phyloP scores from a whole-genome alignment of 2,113 vertebrate species.

The Pelecanoides urinatrix region DNA sequence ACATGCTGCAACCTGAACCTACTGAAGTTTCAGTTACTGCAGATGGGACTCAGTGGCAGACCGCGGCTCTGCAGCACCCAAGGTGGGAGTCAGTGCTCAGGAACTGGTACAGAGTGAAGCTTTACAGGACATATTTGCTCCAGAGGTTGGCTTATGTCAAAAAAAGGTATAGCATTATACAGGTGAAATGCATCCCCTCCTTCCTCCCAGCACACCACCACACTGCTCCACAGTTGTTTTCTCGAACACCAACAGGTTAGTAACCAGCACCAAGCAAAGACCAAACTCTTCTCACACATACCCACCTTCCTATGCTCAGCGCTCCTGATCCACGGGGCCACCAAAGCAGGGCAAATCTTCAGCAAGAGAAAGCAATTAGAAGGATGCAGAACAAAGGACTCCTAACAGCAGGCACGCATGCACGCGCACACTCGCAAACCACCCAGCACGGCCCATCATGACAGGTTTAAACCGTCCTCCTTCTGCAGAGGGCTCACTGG shows the following conservation, averaged over 20 bases:
- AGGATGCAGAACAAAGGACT: not conserved
- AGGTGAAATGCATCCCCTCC: not conserved
- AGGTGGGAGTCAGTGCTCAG: not conserved
- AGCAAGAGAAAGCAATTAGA: not conserved
- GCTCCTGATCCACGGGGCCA: not conserved
- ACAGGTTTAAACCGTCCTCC: too few relatives aligned
- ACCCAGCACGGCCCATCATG: rapidly evolving
- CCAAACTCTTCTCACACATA: not conserved
- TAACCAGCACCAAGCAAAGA: not conserved
- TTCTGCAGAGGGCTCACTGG: not conserved
- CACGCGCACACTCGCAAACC: rapidly evolving
- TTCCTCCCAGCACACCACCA: not conserved
- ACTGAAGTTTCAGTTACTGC: not conserved
- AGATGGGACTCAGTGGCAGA: not conserved
- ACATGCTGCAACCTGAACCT: rapidly evolving
- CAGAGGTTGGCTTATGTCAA: not conserved
- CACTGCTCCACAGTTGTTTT: not conserved
- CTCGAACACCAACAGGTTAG: not conserved
- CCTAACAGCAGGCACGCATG: not conserved
- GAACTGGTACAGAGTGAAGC: not conserved
- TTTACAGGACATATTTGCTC: not conserved
- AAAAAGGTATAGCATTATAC: rapidly evolving
- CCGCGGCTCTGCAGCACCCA: rapidly evolving
- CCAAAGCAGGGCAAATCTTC: not conserved
- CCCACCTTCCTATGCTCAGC: not conserved